These are phyloP conservation scores for Achlya flavicornis DNA, from an alignment of 2,888 invertebrate genomes.

Conservation along the genomic window DNA sequence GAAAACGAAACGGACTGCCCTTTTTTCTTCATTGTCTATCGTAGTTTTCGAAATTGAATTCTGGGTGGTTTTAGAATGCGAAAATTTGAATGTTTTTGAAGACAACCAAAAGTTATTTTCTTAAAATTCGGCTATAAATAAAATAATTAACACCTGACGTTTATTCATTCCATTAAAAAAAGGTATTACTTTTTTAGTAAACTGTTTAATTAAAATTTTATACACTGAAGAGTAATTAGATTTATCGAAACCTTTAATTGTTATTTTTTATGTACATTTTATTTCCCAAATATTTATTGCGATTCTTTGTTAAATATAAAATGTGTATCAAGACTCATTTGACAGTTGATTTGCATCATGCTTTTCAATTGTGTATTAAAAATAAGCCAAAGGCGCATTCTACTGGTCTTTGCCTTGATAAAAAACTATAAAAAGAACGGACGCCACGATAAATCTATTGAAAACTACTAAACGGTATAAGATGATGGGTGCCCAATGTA, in stretches of 20 bases:
- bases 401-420: constrained; percentile 14
- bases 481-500: constrained; percentile 75
- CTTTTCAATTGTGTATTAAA: constrained; percentile 3
- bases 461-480: constrained; percentile 56
- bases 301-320: neutral
- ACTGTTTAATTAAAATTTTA: neutral
- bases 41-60: constrained; percentile 31
- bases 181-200: neutral
- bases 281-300: neutral
- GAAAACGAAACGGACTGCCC: constrained; percentile 20
- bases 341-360: neutral
- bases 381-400: neutral
- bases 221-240: neutral
- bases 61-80: constrained; percentile 37
- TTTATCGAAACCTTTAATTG: too few relatives aligned
- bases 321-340: neutral
- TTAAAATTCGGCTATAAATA: neutral
- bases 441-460: constrained; percentile 50
- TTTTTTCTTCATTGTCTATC: constrained; percentile 13
- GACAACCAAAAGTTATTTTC: neutral
- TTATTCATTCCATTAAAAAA: neutral
- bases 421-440: constrained; percentile 29
- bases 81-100: constrained; percentile 15
- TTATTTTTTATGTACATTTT: neutral
- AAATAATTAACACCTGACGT: neutral